phyloP scores from a whole-genome alignment of 53 echinoderm and acorn worm genomes.

The Hippasteria phrygiana region DNA sequence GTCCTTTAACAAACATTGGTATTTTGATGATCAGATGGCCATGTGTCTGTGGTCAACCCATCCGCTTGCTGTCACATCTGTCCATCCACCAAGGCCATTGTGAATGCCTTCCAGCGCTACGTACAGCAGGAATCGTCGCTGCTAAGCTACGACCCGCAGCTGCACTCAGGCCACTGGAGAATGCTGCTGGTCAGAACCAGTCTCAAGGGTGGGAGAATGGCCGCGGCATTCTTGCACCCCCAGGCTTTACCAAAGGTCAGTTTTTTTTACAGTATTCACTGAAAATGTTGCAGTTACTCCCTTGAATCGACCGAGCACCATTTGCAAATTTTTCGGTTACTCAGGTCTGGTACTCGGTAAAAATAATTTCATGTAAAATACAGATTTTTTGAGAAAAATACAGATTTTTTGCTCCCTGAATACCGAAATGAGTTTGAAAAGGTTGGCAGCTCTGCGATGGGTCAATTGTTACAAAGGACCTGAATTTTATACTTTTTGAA shows the following conservation, averaged over 20 bases:
- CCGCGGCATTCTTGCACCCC: slow-evolving; percentile 81
- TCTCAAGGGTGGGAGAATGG: slow-evolving; percentile 78
- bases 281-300: no score
- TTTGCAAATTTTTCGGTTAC: no score
- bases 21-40: slow-evolving; percentile 70
- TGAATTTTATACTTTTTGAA: no score
- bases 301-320: no score
- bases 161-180: slow-evolving; percentile 87
- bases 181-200: slow-evolving; percentile 89
- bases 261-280: neutral
- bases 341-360: no score
- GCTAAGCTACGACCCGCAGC: slow-evolving; percentile 73
- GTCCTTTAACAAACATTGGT: neutral
- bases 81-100: slow-evolving; percentile 73
- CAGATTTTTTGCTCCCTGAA: no score
- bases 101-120: slow-evolving; percentile 80
- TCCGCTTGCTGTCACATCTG: slow-evolving; percentile 75
- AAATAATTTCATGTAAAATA: no score
- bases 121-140: slow-evolving; percentile 74
- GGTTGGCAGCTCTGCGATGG: no score
- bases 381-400: no score
- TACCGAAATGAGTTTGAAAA: no score
- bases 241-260: slow-evolving; percentile 82
- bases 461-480: no score
- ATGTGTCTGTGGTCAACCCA: slow-evolving; percentile 84